phyloP scores from a whole-genome alignment of 2,113 vertebrate species.

The Tragulus kanchil region DNA sequence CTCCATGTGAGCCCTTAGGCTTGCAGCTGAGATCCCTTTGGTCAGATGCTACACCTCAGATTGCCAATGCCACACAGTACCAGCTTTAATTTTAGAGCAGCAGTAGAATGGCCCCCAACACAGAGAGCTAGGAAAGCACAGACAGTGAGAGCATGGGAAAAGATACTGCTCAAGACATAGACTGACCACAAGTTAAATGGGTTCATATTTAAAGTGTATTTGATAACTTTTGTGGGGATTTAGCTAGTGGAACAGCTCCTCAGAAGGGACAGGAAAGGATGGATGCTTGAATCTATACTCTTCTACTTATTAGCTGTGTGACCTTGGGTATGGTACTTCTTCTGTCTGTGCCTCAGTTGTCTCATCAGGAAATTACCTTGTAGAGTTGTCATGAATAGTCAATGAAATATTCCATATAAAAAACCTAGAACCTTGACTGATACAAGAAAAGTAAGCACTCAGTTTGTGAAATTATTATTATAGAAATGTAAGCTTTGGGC shows the following conservation, averaged over 20 bases:
- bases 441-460: neutral
- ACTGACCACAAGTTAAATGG: neutral
- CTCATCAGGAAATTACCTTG: neutral
- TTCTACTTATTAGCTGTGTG: neutral
- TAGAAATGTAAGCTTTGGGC: neutral
- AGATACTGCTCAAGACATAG: neutral
- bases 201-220: neutral
- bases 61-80: neutral
- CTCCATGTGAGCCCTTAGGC: neutral
- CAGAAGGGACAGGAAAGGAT: neutral
- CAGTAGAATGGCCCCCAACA: neutral
- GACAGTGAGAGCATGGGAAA: neutral
- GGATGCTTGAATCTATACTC: neutral
- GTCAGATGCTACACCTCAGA: neutral
- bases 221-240: neutral
- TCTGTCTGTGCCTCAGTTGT: neutral
- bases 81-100: neutral
- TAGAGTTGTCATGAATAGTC: neutral
- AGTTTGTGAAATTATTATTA: neutral
- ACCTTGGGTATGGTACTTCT: neutral
- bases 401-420: neutral
- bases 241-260: neutral
- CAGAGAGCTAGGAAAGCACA: neutral
- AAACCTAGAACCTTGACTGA: neutral
- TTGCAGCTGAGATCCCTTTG: neutral